Conservation (phyloP, 1,140 invertebrate species). For the Idris sp. region DNA sequence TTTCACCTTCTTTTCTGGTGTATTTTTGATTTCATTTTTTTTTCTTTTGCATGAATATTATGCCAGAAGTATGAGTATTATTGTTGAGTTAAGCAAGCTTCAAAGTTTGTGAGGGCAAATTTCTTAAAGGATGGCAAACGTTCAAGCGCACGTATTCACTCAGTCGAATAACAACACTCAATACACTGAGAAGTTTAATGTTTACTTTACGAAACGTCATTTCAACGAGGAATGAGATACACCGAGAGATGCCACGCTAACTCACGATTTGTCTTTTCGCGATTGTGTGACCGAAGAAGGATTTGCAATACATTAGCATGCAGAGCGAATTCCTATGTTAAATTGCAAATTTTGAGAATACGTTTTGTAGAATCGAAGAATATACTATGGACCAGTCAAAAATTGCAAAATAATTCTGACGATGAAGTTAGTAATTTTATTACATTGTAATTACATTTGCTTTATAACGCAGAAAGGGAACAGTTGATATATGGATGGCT, state of each 20-base stretch:
- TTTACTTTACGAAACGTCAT: conserved; percentile 43
- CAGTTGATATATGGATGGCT: no score
- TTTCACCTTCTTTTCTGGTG: neutral
- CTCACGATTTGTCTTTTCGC: conserved; percentile 6
- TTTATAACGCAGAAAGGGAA: no score
- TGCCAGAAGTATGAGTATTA: no score
- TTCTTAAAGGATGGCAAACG: conserved; percentile 11
- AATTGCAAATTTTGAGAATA: no score
- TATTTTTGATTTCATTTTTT: conserved; percentile 24
- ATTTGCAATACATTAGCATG: conserved; percentile 7
- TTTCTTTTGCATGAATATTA: no score
- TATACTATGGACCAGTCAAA: no score
- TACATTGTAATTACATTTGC: no score
- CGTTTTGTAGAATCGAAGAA: no score
- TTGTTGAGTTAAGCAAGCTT: conserved; percentile 27
- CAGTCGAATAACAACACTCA: conserved; percentile 37
- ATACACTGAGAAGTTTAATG: conserved; percentile 48
- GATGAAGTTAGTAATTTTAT: no score
- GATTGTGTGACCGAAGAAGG: conserved; percentile 7
- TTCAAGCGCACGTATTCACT: conserved; percentile 24
- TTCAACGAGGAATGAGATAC: conserved; percentile 37
- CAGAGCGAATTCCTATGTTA: neutral
- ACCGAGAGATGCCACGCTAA: conserved; percentile 10
- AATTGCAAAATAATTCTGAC: no score
- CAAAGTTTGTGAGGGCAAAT: neutral